phyloP scores from a whole-genome alignment of 2,888 invertebrate genomes.

The Timema podura region DNA sequence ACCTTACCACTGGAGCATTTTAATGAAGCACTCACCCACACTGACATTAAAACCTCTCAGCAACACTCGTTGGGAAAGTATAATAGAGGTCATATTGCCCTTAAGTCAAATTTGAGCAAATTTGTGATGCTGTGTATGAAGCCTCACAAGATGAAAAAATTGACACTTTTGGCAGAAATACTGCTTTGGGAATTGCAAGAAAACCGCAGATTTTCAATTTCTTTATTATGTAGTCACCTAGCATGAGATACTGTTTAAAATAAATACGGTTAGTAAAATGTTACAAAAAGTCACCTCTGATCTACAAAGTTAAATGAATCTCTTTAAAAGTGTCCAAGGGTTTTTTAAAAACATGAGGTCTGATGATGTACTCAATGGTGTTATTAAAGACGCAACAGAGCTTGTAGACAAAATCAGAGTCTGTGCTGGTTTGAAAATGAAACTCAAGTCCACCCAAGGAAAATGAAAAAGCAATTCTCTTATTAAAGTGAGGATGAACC shows the following conservation, averaged over 20 bases:
- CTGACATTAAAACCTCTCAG: not conserved
- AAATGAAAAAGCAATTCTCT: slow-evolving; percentile 21
- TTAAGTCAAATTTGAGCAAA: not conserved
- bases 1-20: not conserved
- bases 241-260: slow-evolving; percentile 17
- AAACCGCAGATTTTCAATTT: not conserved
- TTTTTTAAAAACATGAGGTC: no score
- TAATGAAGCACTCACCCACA: slow-evolving; percentile 1
- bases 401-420: slow-evolving; percentile 18
- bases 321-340: no score
- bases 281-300: not conserved
- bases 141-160: not conserved
- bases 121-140: not conserved
- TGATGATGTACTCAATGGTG: not conserved
- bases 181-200: not conserved
- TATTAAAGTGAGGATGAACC: slow-evolving; percentile 23
- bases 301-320: no score
- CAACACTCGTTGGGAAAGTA: not conserved
- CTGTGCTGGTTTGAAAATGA: slow-evolving; percentile 17
- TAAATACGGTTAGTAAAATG: slow-evolving; percentile 1
- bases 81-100: not conserved
- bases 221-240: not conserved
- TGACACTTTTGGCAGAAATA: not conserved
- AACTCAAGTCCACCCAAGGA: slow-evolving; percentile 21
- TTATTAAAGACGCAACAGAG: slow-evolving; percentile 11